Percentiles rank a stretch among this genome's conserved stretches.
These are phyloP conservation scores for Cyprinodon diabolis DNA, from an alignment of 2,797 vertebrate genomes.

Conservation along the genomic window DNA sequence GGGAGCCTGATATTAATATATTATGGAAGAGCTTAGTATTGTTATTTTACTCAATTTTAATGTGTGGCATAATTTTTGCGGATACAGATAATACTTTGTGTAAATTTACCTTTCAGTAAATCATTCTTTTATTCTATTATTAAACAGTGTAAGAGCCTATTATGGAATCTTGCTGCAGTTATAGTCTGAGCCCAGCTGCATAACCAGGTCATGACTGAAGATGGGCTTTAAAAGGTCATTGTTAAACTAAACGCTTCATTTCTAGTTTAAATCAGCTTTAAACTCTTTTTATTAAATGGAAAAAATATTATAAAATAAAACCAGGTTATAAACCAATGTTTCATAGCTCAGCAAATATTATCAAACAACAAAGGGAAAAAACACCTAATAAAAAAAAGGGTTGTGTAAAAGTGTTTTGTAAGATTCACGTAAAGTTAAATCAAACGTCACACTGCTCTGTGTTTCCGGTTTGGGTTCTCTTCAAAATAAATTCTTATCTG, in stretches of 20 bases:
- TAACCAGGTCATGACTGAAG: not conserved
- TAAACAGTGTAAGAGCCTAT: too few relatives aligned
- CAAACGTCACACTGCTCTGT: rapidly evolving
- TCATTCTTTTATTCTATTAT: not conserved
- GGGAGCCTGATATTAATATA: not conserved
- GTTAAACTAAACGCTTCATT: not conserved
- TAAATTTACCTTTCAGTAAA: too few relatives aligned
- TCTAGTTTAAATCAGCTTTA: not conserved
- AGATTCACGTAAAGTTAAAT: conserved; percentile 8
- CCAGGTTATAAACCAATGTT: not conserved
- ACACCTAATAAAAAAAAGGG: not conserved
- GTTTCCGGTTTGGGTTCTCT: not conserved
- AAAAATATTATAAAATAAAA: not conserved
- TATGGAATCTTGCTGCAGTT: too few relatives aligned
- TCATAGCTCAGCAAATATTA: not conserved
- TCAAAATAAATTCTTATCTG: conserved; percentile 44
- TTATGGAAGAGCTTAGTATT: not conserved
- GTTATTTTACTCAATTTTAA: not conserved
- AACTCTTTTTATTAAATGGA: not conserved
- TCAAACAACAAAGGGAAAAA: not conserved
- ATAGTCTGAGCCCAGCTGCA: not conserved
- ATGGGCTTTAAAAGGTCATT: not conserved
- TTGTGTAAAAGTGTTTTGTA: conserved; percentile 58
- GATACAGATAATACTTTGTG: too few relatives aligned
- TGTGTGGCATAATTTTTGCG: too few relatives aligned